Evolutionary conservation across 2,797 vertebrate genomes (phyloP), one percentile per base, ranked within the genome.

Genomic region (Lophotriccus pileatus): DNA sequence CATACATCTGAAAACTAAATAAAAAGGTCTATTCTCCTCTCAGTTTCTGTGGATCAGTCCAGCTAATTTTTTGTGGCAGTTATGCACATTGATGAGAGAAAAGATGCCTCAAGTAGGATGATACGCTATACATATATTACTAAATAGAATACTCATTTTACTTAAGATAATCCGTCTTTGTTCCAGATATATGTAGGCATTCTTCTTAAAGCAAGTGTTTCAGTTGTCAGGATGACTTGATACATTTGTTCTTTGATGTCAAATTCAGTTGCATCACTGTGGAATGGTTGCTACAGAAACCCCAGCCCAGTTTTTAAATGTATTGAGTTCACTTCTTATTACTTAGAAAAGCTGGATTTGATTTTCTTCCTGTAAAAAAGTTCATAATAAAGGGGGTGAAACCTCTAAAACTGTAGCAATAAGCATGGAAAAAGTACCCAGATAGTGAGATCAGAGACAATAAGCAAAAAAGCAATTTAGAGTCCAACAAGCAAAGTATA

Each of bases 201-300:
- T 94, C 81, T 83, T 84, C 89, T 74, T 83, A 89, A 30, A 87
- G 89, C 49, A 78, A 92, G 28, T 84, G 78, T 94, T 95, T 95
- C 41, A 53, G 81, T 93, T 88, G 80, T 91, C 73, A 67, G 60
- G 70, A 94, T 92, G 85, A 94, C 95, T 94, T 78, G 80, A 70
- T 81, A 77, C 37, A 67, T 50, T 75, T 94, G 60, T 93, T 96
- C 93, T 96, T 96, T 95, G 91, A 95, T 96, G 87, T 95, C 78
- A 74, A 50, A 84, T 89, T 87, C 79, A 64, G 76, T 96, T 94
- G 76, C 41, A 83, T 94, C 89, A 58, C 36, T 67, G 67, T 94
- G 86, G 87, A 96, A 93, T 92, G 46, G 74, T 87, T 97, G 84
- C 92, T 94, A 87, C 82, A 92, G 94, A 96, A 96, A 96, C 82